phyloP scores from a whole-genome alignment of 2,888 invertebrate species.

The Tineola bisselliella region DNA sequence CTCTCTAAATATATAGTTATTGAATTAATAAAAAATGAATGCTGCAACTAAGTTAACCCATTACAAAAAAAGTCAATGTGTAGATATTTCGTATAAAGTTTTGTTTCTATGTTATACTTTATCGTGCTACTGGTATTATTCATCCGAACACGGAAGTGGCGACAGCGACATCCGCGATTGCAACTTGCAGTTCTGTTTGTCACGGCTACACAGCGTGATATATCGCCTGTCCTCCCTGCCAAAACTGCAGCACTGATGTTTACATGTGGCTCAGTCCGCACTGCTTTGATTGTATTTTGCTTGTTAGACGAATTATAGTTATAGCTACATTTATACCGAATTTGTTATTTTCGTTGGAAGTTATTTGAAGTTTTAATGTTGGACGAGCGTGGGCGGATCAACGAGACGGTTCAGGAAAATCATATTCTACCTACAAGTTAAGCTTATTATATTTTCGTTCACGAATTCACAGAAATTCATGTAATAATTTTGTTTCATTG shows the following conservation, averaged over 20 bases:
- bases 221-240: slow-evolving; percentile 26
- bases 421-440: no score
- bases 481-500: not conserved
- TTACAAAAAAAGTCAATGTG: not conserved
- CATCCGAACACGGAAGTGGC: slow-evolving; percentile 48
- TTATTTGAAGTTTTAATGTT: no score
- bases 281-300: slow-evolving; percentile 5
- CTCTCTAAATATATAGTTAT: no score
- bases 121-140: slow-evolving; percentile 28
- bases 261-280: not conserved
- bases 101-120: slow-evolving; percentile 5
- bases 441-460: no score
- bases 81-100: not conserved
- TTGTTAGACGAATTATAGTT: not conserved
- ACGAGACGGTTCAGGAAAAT: no score
- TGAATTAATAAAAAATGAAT: no score
- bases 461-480: no score
- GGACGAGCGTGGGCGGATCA: no score
- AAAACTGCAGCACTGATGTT: slow-evolving; percentile 14
- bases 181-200: slow-evolving; percentile 46
- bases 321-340: no score
- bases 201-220: slow-evolving; percentile 40
- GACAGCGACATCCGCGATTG: slow-evolving; percentile 52
- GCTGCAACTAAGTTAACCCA: no score
- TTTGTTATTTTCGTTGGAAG: no score